Conservation (phyloP, 2,888 invertebrate species). For the Criorhina ranunculi region DNA sequence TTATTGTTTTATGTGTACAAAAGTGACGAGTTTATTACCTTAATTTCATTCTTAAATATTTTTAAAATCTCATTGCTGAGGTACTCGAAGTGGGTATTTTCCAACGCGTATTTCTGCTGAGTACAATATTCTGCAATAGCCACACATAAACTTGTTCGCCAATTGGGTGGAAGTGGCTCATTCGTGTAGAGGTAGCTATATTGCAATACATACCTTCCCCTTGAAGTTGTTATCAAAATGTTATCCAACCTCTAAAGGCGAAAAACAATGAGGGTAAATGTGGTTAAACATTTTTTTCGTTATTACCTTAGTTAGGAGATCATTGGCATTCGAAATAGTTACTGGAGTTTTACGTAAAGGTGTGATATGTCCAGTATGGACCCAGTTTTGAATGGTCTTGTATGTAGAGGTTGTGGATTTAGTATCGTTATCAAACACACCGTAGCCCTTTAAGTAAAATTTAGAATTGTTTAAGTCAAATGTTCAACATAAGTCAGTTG, state of each 20-base stretch:
- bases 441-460: slow-evolving; percentile 1
- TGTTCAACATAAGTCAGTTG: too few relatives aligned
- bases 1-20: not conserved
- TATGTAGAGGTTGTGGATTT: not conserved
- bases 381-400: not conserved
- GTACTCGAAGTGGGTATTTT: not conserved
- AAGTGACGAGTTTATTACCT: not conserved
- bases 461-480: not conserved
- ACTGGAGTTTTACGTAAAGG: not conserved
- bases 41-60: not conserved
- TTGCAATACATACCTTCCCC: not conserved
- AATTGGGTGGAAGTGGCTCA: not conserved
- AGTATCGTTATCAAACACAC: not conserved
- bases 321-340: not conserved
- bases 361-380: not conserved
- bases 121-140: not conserved
- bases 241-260: not conserved
- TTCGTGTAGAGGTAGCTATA: not conserved
- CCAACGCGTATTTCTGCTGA: not conserved
- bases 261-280: not conserved
- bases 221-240: not conserved
- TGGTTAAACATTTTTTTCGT: too few relatives aligned
- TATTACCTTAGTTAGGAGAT: not conserved
- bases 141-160: not conserved
- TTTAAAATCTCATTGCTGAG: slow-evolving; percentile 1